Conservation (phyloP, 2,113 vertebrate genomes). For the Paramormyrops kingsleyae region DNA sequence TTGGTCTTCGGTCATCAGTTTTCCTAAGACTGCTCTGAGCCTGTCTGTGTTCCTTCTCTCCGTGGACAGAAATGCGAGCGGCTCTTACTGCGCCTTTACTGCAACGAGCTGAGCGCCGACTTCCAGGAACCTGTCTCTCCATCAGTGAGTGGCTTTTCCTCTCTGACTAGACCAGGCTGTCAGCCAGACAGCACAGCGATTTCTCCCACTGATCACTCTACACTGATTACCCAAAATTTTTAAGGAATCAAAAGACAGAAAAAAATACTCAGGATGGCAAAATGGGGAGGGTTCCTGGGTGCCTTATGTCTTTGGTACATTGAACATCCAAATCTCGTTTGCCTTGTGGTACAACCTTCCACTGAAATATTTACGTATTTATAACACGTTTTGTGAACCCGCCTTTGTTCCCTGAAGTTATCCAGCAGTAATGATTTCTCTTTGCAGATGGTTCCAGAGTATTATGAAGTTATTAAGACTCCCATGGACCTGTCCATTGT, state of each 20-base stretch:
- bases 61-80: slow-evolving; percentile 79
- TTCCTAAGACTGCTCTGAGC: neutral
- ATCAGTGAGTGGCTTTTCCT: slow-evolving; percentile 61
- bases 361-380: neutral
- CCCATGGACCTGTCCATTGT: slow-evolving; percentile 92
- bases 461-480: slow-evolving; percentile 91
- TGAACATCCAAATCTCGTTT: neutral
- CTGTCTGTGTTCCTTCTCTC: slow-evolving; percentile 1
- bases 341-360: neutral
- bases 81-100: slow-evolving; percentile 81
- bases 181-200: neutral
- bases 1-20: neutral
- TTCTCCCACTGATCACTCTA: neutral
- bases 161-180: neutral
- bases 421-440: neutral
- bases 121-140: slow-evolving; percentile 89
- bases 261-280: neutral
- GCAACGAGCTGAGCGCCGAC: slow-evolving; percentile 86
- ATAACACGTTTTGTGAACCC: neutral
- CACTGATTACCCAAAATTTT: neutral
- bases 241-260: neutral
- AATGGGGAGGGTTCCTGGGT: neutral
- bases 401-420: neutral
- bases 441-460: slow-evolving; percentile 68
- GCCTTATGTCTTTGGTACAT: neutral